Conservation (phyloP, 23 tunicate genomes). For the Diplosoma virens region DNA sequence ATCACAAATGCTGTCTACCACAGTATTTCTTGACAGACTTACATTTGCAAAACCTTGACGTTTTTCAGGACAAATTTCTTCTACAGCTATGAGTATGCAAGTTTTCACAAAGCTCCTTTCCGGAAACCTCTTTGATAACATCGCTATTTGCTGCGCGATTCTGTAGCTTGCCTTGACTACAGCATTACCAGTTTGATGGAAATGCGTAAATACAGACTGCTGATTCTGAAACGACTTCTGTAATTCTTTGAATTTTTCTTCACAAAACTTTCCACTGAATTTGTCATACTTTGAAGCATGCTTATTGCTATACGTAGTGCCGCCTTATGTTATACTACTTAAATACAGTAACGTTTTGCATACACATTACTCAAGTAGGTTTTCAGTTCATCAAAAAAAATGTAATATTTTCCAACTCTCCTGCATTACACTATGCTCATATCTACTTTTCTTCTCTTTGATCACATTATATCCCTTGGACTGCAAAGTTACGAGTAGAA, state of each 20-base stretch:
- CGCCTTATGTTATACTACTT: neutral
- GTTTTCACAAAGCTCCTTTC: conserved; percentile 10
- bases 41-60: conserved; percentile 4
- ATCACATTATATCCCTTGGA: neutral
- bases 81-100: conserved; percentile 6
- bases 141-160: conserved; percentile 2
- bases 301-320: neutral
- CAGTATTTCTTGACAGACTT: neutral
- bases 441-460: conserved; percentile 14
- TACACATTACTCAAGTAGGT: conserved; percentile 13
- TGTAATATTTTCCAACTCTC: neutral
- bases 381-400: conserved; percentile 12
- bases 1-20: neutral
- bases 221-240: neutral
- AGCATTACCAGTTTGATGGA: neutral
- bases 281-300: conserved; percentile 1
- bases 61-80: neutral
- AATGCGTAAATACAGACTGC: neutral
- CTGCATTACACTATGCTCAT: conserved; percentile 3
- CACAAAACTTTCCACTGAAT: conserved; percentile 14
- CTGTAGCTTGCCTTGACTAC: conserved; percentile 8
- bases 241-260: conserved; percentile 5
- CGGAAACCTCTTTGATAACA: neutral
- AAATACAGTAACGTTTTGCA: conserved; percentile 16
- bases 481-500: neutral